Evolutionary conservation across 2,113 vertebrate species (phyloP).

Genomic region (Cygnus buccinator): DNA sequence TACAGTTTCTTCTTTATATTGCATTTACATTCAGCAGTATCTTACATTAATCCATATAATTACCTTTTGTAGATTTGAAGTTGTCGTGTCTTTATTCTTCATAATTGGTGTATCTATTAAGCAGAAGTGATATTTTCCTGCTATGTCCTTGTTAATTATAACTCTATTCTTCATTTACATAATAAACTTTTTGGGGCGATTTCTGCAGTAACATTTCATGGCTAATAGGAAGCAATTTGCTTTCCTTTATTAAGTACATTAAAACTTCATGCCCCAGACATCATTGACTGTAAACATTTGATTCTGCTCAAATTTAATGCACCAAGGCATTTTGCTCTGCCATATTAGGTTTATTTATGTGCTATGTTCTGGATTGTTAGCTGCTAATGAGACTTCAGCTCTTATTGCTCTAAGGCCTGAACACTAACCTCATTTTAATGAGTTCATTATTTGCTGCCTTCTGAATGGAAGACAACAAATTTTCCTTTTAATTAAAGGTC

Average conservation of each 20-base stretch:
- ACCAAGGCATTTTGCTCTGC: conserved; percentile 78
- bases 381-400: conserved; percentile 83
- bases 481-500: conserved; percentile 89
- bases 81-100: conserved; percentile 61
- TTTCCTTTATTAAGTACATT: conserved; percentile 83
- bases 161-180: conserved; percentile 73
- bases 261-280: conserved; percentile 82
- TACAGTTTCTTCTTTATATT: neutral
- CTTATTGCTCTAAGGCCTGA: conserved; percentile 81
- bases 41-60: conserved; percentile 64
- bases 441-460: conserved; percentile 96
- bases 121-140: conserved; percentile 68
- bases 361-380: conserved; percentile 83
- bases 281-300: conserved; percentile 81
- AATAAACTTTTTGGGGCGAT: conserved; percentile 74
- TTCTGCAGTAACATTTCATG: conserved; percentile 77
- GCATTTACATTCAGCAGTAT: neutral
- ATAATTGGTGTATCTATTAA: conserved; percentile 73
- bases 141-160: conserved; percentile 74
- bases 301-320: conserved; percentile 84
- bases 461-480: conserved; percentile 90
- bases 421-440: conserved; percentile 91
- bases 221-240: conserved; percentile 82
- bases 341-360: conserved; percentile 85
- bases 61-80: conserved; percentile 58